Conservation (phyloP, 2,113 vertebrate genomes). For the Tonatia bakeri region DNA sequence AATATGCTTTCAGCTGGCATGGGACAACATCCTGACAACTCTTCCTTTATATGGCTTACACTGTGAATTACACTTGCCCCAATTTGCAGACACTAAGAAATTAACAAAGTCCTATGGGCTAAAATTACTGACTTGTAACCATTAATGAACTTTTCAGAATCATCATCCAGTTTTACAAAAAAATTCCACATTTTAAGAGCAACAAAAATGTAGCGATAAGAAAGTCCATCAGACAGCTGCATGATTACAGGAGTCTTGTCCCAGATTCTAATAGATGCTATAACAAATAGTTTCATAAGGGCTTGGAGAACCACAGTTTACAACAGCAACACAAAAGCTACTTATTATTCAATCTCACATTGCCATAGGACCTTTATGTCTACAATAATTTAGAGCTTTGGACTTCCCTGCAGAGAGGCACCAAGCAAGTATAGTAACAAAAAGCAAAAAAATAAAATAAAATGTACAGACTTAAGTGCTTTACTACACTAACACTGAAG, state of each 20-base stretch:
- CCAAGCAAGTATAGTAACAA: neutral
- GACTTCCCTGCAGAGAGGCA: neutral
- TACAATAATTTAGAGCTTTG: slow-evolving; percentile 38
- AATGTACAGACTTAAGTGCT: neutral
- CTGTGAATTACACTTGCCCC: neutral
- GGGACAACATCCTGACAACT: neutral
- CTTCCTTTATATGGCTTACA: neutral
- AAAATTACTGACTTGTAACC: slow-evolving; percentile 55
- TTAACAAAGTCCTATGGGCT: slow-evolving; percentile 29
- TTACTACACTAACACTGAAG: neutral
- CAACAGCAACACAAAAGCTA: slow-evolving; percentile 19
- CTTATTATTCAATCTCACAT: slow-evolving; percentile 8
- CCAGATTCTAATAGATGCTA: slow-evolving; percentile 47
- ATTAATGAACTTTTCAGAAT: slow-evolving; percentile 63
- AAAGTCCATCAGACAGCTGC: slow-evolving; percentile 65
- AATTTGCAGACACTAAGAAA: neutral
- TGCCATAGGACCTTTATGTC: neutral
- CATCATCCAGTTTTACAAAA: slow-evolving; percentile 50
- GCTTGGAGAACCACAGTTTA: slow-evolving; percentile 20
- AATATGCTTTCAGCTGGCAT: neutral
- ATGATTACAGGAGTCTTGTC: slow-evolving; percentile 61
- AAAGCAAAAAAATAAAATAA: slow-evolving; percentile 12
- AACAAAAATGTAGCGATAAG: slow-evolving; percentile 65
- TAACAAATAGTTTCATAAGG: slow-evolving; percentile 54
- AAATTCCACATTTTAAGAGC: slow-evolving; percentile 65